Evolutionary conservation across 2,797 vertebrate species (phyloP).

Genomic region (Lepidocolaptes lacrymiger): DNA sequence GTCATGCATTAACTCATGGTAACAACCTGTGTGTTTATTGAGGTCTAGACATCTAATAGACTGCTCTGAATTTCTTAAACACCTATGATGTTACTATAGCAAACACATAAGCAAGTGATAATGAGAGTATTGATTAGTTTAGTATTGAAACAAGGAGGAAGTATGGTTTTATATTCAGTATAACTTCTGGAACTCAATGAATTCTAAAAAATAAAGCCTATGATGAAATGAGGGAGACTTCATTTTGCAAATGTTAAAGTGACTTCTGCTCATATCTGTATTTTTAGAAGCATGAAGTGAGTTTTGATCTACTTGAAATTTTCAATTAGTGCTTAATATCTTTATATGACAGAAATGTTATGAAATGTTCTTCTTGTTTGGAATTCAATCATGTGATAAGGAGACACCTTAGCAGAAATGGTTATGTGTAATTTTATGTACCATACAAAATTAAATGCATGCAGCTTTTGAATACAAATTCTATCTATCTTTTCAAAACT

Average conservation of each 20-base stretch:
- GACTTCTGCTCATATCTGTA: neutral
- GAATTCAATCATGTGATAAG: neutral
- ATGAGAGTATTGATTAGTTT: neutral
- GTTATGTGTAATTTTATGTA: neutral
- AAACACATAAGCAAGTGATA: neutral
- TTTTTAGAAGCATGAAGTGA: neutral
- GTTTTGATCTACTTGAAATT: neutral
- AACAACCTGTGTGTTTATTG: neutral
- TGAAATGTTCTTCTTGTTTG: neutral
- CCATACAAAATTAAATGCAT: neutral
- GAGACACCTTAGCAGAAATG: neutral
- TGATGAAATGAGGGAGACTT: neutral
- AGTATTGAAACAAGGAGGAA: neutral
- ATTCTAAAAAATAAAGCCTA: neutral
- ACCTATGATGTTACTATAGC: neutral
- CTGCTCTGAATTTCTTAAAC: neutral
- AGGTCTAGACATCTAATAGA: neutral
- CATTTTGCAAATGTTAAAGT: neutral
- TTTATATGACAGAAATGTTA: neutral
- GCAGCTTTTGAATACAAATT: neutral
- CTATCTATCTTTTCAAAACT: neutral
- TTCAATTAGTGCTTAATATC: neutral
- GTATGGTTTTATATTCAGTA: neutral
- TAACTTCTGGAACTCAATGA: neutral
- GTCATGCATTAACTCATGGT: fast-evolving